Evolutionary conservation across 2,888 invertebrate species (phyloP).

Genomic region (Branchellion lobata): DNA sequence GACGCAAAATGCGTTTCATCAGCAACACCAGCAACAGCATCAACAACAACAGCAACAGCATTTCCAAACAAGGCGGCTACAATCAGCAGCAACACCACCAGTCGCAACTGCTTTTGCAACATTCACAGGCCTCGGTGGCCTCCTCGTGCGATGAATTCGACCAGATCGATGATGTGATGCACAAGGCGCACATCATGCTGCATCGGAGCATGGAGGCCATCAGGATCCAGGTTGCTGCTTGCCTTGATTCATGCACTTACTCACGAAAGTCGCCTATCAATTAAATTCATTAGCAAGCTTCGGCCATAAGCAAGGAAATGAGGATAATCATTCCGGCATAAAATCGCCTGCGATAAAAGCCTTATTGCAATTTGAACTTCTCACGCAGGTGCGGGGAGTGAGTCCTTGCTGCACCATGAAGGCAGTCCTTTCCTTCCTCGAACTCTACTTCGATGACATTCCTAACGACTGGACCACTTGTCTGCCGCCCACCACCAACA

Average conservation of each 20-base stretch:
- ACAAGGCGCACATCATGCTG: conserved; percentile 53
- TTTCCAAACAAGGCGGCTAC: conserved; percentile 20
- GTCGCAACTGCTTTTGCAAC: conserved; percentile 19
- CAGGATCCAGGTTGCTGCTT: conserved; percentile 45
- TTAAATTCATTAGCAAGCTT: background rate
- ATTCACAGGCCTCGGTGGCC: conserved; percentile 42
- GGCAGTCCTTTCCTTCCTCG: conserved; percentile 52
- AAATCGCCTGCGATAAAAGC: background rate
- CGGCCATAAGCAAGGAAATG: conserved; percentile 4
- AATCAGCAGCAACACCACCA: conserved; percentile 38
- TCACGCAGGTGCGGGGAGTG: conserved; percentile 51
- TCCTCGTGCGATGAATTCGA: conserved; percentile 42
- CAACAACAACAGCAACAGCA: conserved; percentile 15
- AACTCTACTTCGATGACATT: conserved; percentile 53
- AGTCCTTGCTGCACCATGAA: conserved; percentile 54
- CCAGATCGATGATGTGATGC: conserved; percentile 52
- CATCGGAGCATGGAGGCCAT: conserved; percentile 51
- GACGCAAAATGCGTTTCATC: conserved; percentile 47
- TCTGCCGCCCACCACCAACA: conserved; percentile 11
- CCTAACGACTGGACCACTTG: conserved; percentile 50
- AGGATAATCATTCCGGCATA: background rate
- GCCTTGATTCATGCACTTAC: background rate
- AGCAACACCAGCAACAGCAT: conserved; percentile 15
- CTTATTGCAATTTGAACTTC: background rate
- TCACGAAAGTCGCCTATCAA: background rate